Conservation (phyloP, 1,140 invertebrate genomes). For the Zaprionus camerounensis region DNA sequence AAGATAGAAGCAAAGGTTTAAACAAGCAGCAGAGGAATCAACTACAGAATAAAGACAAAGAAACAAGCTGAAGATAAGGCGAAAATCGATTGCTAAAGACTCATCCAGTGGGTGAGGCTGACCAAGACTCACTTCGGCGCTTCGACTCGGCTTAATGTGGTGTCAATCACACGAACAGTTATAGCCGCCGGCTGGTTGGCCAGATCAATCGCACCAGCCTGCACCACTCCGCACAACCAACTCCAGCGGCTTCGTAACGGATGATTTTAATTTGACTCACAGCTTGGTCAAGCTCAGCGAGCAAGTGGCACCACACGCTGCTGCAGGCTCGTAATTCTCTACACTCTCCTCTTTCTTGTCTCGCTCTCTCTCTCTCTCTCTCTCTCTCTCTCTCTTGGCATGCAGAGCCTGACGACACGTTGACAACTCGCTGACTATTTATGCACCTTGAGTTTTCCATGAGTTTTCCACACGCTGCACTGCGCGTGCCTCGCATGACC, state of each 20-base stretch:
- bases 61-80: not conserved
- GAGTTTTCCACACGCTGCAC: not conserved
- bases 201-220: not conserved
- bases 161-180: conserved; percentile 6
- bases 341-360: not conserved
- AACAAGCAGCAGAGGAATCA: not conserved
- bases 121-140: not conserved
- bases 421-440: not conserved
- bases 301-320: not conserved
- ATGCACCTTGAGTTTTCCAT: conserved; percentile 1
- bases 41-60: not conserved
- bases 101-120: not conserved
- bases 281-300: not conserved
- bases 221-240: not conserved
- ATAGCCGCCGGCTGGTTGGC: not conserved
- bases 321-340: not conserved
- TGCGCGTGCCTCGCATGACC: conserved; percentile 1
- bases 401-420: conserved; percentile 4
- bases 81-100: not conserved
- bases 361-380: not conserved
- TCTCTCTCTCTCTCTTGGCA: not conserved
- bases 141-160: not conserved
- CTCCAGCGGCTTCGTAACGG: not conserved
- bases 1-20: not conserved
- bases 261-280: not conserved